phyloP scores from a whole-genome alignment of 2,113 vertebrate species.

The Cairina moschata region DNA sequence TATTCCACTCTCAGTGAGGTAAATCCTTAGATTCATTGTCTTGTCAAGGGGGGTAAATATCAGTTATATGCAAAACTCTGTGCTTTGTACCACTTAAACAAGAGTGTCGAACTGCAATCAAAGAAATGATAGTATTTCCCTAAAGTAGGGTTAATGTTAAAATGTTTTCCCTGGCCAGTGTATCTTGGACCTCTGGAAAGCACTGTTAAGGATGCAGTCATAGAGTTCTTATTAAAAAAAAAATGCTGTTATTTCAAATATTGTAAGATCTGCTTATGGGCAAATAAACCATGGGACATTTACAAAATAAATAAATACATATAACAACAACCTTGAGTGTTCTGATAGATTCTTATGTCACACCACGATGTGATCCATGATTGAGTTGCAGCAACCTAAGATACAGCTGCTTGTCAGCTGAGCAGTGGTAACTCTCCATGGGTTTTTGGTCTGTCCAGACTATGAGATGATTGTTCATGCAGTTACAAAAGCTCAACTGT shows the following conservation, averaged over 20 bases:
- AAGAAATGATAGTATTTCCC: rapidly evolving
- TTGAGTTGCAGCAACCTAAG: not conserved
- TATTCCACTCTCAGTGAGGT: not conserved
- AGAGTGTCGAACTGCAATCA: not conserved
- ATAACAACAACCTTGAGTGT: not conserved
- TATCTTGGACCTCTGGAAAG: not conserved
- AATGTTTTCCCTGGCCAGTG: not conserved
- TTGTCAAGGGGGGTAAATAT: constrained; percentile 17
- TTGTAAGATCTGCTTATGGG: not conserved
- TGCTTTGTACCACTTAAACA: not conserved
- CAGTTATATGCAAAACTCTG: not conserved
- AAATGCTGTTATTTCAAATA: not conserved
- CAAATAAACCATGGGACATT: not conserved
- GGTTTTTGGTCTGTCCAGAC: not conserved
- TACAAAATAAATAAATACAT: not conserved
- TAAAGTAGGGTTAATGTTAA: not conserved
- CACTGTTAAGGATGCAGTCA: not conserved
- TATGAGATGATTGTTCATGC: not conserved
- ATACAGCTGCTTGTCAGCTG: not conserved
- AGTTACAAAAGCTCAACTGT: not conserved
- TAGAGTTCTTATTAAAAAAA: not conserved
- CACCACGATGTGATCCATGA: rapidly evolving
- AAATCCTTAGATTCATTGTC: not conserved
- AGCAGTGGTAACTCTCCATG: not conserved
- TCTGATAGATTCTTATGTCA: not conserved